These are phyloP conservation scores for Orchestia grillus DNA, from an alignment of 1,140 invertebrate genomes.

Conservation along the genomic window DNA sequence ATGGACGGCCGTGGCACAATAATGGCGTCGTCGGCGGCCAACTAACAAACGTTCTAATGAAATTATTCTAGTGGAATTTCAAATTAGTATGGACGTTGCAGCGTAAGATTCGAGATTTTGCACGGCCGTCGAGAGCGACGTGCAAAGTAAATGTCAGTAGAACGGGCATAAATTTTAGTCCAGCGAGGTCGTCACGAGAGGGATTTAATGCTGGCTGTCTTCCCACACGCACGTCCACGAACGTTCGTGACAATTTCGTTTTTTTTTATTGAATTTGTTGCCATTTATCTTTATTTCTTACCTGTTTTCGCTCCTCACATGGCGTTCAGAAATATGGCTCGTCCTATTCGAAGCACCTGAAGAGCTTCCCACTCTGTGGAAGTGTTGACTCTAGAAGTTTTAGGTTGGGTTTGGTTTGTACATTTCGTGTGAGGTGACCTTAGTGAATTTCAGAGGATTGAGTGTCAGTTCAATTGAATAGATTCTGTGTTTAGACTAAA, in stretches of 20 bases:
- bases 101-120: neutral
- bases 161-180: neutral
- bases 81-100: neutral
- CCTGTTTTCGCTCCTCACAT: neutral
- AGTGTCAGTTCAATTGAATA: neutral
- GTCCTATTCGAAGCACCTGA: neutral
- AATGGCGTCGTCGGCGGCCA: neutral
- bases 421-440: neutral
- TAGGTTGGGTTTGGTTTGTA: too few relatives aligned
- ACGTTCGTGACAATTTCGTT: neutral
- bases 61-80: neutral
- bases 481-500: neutral
- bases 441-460: neutral
- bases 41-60: neutral
- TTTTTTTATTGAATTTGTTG: neutral
- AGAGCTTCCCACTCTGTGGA: neutral
- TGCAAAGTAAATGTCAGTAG: neutral
- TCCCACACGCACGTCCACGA: neutral
- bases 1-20: neutral
- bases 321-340: neutral
- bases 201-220: neutral
- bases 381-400: neutral
- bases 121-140: neutral
- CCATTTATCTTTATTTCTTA: neutral
- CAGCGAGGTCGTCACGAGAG: neutral